Evolutionary conservation across 2,888 invertebrate genomes (phyloP).

Genomic region (Cerastis rubricosa): DNA sequence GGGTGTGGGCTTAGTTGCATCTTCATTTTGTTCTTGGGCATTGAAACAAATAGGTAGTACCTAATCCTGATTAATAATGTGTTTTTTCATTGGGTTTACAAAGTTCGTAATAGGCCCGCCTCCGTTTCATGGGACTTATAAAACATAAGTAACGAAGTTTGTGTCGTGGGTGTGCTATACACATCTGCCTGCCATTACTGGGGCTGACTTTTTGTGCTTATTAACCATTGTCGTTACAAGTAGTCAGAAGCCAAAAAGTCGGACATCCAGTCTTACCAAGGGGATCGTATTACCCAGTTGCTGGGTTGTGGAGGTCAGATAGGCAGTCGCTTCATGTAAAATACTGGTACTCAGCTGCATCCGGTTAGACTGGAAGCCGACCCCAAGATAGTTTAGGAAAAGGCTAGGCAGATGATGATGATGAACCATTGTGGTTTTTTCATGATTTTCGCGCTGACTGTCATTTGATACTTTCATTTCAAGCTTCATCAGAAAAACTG

Average conservation of each 20-base stretch:
- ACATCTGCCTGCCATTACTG: neutral
- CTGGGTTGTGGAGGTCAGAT: too few species aligned
- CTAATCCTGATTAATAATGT: neutral
- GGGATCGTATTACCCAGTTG: too few species aligned
- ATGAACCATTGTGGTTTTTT: neutral
- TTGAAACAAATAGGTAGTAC: neutral
- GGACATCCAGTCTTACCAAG: too few species aligned
- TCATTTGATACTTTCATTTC: neutral
- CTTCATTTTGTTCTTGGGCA: constrained; percentile 21
- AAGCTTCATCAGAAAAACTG: too few species aligned
- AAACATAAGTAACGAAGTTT: neutral
- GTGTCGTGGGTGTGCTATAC: neutral
- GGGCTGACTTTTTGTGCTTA: neutral
- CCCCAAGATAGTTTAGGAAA: too few species aligned
- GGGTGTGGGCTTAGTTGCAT: constrained; percentile 46
- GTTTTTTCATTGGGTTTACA: neutral
- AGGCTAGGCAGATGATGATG: too few species aligned
- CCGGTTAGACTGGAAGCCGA: too few species aligned
- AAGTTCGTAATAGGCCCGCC: neutral
- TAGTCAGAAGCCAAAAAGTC: too few species aligned
- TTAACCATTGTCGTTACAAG: too few species aligned
- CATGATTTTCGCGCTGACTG: neutral
- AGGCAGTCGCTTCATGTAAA: too few species aligned
- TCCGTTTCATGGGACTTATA: neutral
- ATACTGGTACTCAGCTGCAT: too few species aligned